Base-by-base conservation (phyloP, 2,797 vertebrate genomes). In the Zenarchopterus dispar region DNA sequence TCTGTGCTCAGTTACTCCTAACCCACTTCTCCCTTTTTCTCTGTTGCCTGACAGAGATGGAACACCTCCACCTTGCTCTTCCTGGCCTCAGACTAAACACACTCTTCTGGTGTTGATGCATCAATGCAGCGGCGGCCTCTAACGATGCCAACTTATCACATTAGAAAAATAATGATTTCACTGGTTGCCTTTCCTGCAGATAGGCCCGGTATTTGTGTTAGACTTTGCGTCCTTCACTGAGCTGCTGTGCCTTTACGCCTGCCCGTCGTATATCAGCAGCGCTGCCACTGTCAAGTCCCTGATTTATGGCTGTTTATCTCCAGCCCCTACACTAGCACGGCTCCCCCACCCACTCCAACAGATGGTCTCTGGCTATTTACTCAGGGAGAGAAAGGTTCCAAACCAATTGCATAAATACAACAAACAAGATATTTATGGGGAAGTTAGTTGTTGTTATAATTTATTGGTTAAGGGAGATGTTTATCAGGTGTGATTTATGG, bases 301-400 rank as follows among this genome's bases (percentile, higher is more conserved):
- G 91, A 93, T 93, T 92, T 92, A 93, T 89, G 90, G 82, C 80
- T 91, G 86, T 92, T 93, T 93, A 91, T 93, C 92, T 90, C 70
- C 70, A 82, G 67, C 78, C 82, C 79, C 58, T 49, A 62, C 53
- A 62, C 58, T 48, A 64, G 48, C 42, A 78, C 70, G 56, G 56
- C 66, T 77, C 55, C 42, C 47, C 83, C 71, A 57, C 63, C 62
- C 63, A 81, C 65, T 85, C 79, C 85, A 93, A 91, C 91, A 94
- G 92, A 93, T 93, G 91, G 91, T 85, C 81, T 72, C 77, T 71
- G 81, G 83, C 76, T 93, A 91, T 93, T 93, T 92, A 92, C 91
- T 87, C 80, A 89, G 82, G 80, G 88, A 87, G 75, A 56, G 65
- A 51, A 87, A 55, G 61, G 67, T 72, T 82, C 79, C 79, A 78